Evolutionary conservation across 2,888 invertebrate genomes (phyloP).

Genomic region (Cheilosia vulpina): DNA sequence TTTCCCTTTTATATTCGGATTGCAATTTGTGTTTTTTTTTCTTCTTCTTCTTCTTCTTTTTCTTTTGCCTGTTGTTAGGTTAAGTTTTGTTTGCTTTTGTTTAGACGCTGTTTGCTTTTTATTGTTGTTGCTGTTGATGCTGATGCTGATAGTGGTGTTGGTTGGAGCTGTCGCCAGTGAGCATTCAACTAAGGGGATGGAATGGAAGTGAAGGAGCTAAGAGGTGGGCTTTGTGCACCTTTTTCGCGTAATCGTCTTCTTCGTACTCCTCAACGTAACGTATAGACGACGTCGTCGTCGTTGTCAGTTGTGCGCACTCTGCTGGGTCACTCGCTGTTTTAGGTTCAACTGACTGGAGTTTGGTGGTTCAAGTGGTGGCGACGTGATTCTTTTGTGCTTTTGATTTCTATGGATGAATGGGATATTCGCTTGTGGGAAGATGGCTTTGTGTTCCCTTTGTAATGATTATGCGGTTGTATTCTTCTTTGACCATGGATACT

Average conservation of each 20-base stretch:
- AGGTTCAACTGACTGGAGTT: conserved; percentile 44
- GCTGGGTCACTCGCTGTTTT: conserved; percentile 14
- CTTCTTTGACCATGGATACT: conserved; percentile 29
- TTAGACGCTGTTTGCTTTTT: not conserved
- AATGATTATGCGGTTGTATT: conserved; percentile 24
- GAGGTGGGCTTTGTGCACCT: conserved; percentile 67
- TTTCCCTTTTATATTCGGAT: conserved; percentile 38
- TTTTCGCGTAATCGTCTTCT: conserved; percentile 54
- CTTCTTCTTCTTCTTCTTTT: not conserved
- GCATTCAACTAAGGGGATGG: conserved; percentile 67
- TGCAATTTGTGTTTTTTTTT: conserved; percentile 13
- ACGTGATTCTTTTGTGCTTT: conserved; percentile 67
- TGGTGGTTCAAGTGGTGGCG: conserved; percentile 63
- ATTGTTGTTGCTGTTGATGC: conserved; percentile 17
- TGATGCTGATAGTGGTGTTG: conserved; percentile 50
- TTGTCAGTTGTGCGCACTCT: conserved; percentile 15
- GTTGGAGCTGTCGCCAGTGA: conserved; percentile 66
- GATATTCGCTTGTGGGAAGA: conserved; percentile 29
- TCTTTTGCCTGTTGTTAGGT: not conserved
- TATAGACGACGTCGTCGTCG: conserved; percentile 15
- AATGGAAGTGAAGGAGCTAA: conserved; percentile 69
- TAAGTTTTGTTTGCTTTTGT: conserved; percentile 20
- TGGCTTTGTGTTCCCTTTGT: conserved; percentile 42
- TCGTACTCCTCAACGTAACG: conserved; percentile 19
- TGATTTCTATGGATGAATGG: conserved; percentile 65